Percentiles rank a stretch among this genome's conserved stretches.
Conservation (phyloP, 2,888 invertebrate genomes). For the Cryptophagus acutangulus region DNA sequence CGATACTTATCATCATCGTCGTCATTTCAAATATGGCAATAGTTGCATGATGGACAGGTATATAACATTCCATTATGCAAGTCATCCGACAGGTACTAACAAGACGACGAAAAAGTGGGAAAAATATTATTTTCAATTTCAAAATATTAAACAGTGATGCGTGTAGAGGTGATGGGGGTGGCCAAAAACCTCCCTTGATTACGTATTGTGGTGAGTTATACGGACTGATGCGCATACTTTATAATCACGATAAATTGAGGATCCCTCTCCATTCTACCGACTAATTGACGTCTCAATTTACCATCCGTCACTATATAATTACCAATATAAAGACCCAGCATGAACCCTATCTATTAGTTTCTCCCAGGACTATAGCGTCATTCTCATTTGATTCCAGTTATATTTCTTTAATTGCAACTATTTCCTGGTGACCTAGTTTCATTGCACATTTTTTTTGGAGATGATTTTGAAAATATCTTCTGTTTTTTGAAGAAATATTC, state of each 20-base stretch:
- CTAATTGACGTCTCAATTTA: conserved; percentile 8
- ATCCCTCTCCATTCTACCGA: background rate
- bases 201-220: conserved; percentile 34
- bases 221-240: conserved; percentile 28
- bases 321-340: no score
- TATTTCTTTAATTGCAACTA: background rate
- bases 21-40: conserved; percentile 15
- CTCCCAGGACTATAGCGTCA: no score
- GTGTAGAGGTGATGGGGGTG: no score
- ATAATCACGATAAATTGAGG: conserved; percentile 24
- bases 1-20: conserved; percentile 15
- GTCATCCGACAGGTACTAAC: conserved; percentile 15
- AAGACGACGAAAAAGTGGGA: conserved; percentile 7
- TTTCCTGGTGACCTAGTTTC: no score
- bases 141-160: no score
- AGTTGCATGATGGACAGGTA: conserved; percentile 9
- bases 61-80: conserved; percentile 10
- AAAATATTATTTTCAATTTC: no score
- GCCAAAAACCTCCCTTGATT: conserved; percentile 33
- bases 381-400: background rate
- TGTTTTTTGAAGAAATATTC: no score
- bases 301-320: no score
- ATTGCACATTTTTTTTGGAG: no score
- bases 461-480: no score
- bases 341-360: no score